Evolutionary conservation across 2,113 vertebrate species (phyloP).

Genomic region (Fukomys damarensis): DNA sequence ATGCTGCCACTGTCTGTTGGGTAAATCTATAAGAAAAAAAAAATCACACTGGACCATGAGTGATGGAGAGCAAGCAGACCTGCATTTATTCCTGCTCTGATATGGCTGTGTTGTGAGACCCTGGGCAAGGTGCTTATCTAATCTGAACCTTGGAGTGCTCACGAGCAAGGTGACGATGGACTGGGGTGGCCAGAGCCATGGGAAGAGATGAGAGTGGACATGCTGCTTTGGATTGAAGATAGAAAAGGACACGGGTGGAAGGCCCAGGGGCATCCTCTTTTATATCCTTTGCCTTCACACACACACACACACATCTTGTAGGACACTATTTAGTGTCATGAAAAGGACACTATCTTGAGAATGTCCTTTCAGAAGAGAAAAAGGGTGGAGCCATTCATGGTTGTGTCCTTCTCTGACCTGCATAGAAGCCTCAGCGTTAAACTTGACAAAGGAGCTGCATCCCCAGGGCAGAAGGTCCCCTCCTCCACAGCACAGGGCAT

Average conservation of each 20-base stretch:
- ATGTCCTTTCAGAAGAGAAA: background rate
- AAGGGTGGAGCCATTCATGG: background rate
- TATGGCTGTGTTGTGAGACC: background rate
- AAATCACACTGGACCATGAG: background rate
- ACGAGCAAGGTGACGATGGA: background rate
- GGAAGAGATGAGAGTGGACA: background rate
- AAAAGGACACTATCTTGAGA: background rate
- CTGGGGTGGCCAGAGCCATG: background rate
- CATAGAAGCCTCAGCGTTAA: background rate
- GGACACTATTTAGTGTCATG: background rate
- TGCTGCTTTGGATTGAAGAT: background rate
- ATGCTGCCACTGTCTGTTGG: background rate
- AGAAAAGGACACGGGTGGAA: rapidly evolving
- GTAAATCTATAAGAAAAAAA: slow-evolving; percentile 9
- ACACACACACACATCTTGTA: background rate
- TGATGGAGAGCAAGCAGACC: background rate
- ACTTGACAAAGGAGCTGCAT: background rate
- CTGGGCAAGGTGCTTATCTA: background rate
- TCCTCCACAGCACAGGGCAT: background rate
- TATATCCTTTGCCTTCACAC: background rate
- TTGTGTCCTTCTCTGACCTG: background rate
- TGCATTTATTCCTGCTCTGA: background rate
- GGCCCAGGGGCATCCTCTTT: background rate
- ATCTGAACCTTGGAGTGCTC: background rate
- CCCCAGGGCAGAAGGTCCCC: background rate